Evolutionary conservation across 2,888 invertebrate species (phyloP).

Genomic region (Heliconius aoede): DNA sequence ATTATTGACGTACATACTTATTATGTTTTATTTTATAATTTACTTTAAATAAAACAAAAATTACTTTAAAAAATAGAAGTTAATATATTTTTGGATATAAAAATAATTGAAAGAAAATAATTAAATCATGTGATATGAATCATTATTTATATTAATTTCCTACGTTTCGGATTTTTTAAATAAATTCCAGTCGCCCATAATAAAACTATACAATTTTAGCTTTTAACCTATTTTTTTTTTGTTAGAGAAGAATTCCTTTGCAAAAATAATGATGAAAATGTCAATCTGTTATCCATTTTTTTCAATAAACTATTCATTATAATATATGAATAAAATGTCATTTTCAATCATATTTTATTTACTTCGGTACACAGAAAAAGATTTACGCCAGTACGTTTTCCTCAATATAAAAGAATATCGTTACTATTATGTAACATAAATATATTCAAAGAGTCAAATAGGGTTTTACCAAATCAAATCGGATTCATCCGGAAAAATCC

Average conservation of each 20-base stretch:
- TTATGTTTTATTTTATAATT: too few relatives aligned
- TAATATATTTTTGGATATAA: too few relatives aligned
- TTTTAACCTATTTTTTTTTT: too few relatives aligned
- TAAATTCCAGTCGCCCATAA: too few relatives aligned
- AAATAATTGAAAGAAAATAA: too few relatives aligned
- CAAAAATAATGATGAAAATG: neutral
- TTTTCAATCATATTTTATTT: neutral
- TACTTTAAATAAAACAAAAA: too few relatives aligned
- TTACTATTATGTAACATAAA: conserved; percentile 22
- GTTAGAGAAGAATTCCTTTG: too few relatives aligned
- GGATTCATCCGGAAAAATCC: conserved; percentile 49
- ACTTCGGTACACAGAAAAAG: neutral
- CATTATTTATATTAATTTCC: too few relatives aligned
- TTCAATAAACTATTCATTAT: neutral
- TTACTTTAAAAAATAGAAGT: too few relatives aligned
- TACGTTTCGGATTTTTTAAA: too few relatives aligned
- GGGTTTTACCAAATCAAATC: conserved; percentile 32
- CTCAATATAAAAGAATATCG: conserved; percentile 16
- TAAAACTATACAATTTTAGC: too few relatives aligned
- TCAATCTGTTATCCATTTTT: neutral
- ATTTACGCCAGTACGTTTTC: conserved; percentile 20
- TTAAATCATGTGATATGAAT: too few relatives aligned
- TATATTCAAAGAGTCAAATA: conserved; percentile 23
- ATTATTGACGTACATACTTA: neutral
- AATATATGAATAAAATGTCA: conserved; percentile 12